Evolutionary conservation across 1,140 invertebrate species (phyloP).

Genomic region (Anoplophora glabripennis): DNA sequence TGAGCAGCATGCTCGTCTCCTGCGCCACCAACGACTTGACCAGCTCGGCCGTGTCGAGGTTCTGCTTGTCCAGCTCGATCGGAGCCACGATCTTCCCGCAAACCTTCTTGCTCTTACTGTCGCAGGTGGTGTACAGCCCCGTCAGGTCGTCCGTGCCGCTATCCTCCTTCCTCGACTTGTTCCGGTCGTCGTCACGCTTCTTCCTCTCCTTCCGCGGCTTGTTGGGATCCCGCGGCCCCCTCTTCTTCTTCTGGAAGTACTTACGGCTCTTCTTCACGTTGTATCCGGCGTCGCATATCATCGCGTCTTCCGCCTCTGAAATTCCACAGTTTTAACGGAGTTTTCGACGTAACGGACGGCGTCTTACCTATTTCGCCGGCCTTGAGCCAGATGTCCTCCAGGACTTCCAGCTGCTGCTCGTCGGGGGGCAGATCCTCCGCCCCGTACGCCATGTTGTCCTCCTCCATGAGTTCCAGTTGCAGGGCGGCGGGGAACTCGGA

Average conservation of each 20-base stretch:
- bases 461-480: constrained; percentile 51
- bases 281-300: constrained; percentile 56
- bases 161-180: constrained; percentile 13
- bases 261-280: constrained; percentile 47
- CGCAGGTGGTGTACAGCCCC: constrained; percentile 29
- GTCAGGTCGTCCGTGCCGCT: constrained; percentile 26
- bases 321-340: background rate
- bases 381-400: constrained; percentile 80
- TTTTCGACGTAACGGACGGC: background rate
- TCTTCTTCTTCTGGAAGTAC: constrained; percentile 25
- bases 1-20: constrained; percentile 33
- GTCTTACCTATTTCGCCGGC: constrained; percentile 70
- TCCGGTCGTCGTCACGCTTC: constrained; percentile 12
- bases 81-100: constrained; percentile 43
- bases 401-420: constrained; percentile 70
- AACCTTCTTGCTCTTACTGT: constrained; percentile 40
- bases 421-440: constrained; percentile 56
- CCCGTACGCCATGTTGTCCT: constrained; percentile 45
- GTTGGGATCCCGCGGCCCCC: constrained; percentile 3
- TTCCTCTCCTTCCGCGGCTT: constrained; percentile 20
- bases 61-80: constrained; percentile 16
- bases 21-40: constrained; percentile 34
- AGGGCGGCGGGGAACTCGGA: constrained; percentile 43
- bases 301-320: constrained; percentile 54
- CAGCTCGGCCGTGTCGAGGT: constrained; percentile 27